These are phyloP conservation scores for Anthrax anthrax DNA, from an alignment of 2,888 invertebrate species.

Conservation along the genomic window DNA sequence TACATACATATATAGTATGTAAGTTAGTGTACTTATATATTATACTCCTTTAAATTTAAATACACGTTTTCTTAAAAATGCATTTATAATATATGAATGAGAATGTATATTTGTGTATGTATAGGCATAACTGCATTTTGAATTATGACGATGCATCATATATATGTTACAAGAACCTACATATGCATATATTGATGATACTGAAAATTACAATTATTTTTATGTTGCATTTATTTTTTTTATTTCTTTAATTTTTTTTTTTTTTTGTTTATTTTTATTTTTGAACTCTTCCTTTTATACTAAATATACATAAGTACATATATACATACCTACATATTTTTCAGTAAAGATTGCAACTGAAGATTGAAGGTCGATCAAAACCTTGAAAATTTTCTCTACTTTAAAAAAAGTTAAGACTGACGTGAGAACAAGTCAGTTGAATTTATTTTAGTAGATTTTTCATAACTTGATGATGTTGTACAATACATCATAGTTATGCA, in stretches of 20 bases:
- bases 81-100: no score
- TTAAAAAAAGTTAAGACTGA: background rate
- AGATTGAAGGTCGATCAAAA: background rate
- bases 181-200: background rate
- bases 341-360: background rate
- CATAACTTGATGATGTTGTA: no score
- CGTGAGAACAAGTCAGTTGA: no score
- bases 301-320: no score
- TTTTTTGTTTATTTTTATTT: background rate
- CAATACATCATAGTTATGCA: no score
- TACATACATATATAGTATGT: no score
- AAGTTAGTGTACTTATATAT: no score
- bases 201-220: background rate
- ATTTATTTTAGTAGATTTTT: no score
- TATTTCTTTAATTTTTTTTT: background rate
- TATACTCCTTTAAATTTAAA: no score
- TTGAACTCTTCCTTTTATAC: background rate
- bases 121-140: background rate
- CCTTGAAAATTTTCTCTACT: background rate
- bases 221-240: background rate
- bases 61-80: no score
- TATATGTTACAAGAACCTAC: background rate
- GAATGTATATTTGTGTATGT: no score
- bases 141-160: background rate
- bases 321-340: no score